phyloP scores from a whole-genome alignment of 2,888 invertebrate species.

The Mylabris sibirica region DNA sequence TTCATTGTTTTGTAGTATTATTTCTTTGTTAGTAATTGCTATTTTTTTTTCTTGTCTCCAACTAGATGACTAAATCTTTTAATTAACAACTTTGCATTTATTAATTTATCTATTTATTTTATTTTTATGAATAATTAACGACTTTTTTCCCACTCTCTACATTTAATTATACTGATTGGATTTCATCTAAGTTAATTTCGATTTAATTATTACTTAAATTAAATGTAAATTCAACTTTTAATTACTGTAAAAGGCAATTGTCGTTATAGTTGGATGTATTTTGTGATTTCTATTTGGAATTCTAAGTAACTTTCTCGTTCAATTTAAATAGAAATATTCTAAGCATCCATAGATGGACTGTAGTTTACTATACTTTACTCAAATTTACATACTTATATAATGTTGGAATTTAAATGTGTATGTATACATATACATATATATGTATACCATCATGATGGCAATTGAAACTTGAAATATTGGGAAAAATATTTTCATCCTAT shows the following conservation, averaged over 20 bases:
- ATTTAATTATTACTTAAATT: constrained; percentile 1
- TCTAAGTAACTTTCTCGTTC: background rate
- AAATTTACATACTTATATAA: background rate
- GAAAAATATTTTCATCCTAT: background rate
- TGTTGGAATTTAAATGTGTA: constrained; percentile 1
- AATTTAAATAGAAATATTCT: constrained; percentile 1
- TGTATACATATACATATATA: too few species aligned
- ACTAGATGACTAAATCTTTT: constrained; percentile 3
- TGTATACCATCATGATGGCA: too few species aligned
- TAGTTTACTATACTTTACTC: background rate
- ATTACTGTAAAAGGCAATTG: background rate
- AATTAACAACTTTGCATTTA: background rate
- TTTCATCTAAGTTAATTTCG: background rate
- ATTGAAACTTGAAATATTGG: too few species aligned
- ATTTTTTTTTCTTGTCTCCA: background rate
- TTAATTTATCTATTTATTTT: background rate
- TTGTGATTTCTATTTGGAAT: background rate
- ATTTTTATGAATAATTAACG: too few species aligned
- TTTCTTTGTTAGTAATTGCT: background rate
- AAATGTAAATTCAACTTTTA: background rate
- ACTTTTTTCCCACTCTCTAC: too few species aligned
- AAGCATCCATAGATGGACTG: constrained; percentile 1
- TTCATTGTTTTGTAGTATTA: constrained; percentile 3
- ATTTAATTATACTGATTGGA: background rate
- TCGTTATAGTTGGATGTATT: background rate